phyloP scores from a whole-genome alignment of 2,888 invertebrate species.

The Anthrax anthrax region DNA sequence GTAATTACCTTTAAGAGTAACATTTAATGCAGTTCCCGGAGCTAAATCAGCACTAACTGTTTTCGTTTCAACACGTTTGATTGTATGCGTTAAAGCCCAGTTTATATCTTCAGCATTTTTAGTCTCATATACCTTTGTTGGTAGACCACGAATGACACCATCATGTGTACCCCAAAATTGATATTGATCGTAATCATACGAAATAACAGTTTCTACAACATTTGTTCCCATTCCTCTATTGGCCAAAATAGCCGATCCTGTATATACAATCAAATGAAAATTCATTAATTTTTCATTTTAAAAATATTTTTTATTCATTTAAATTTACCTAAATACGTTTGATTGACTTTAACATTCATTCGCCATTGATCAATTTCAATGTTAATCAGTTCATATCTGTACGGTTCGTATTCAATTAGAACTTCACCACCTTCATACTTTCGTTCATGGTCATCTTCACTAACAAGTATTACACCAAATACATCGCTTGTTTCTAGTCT shows the following conservation, averaged over 20 bases:
- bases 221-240: slow-evolving; percentile 43
- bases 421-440: slow-evolving; percentile 55
- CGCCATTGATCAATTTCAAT: slow-evolving; percentile 45
- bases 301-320: not conserved
- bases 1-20: slow-evolving; percentile 58
- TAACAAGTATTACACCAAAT: slow-evolving; percentile 53
- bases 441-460: slow-evolving; percentile 43
- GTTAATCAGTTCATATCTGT: slow-evolving; percentile 55
- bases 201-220: slow-evolving; percentile 56
- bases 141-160: slow-evolving; percentile 35
- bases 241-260: slow-evolving; percentile 31
- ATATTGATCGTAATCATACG: slow-evolving; percentile 53
- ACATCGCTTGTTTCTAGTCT: slow-evolving; percentile 50
- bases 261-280: slow-evolving; percentile 1
- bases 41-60: slow-evolving; percentile 49
- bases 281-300: not conserved
- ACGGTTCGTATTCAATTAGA: slow-evolving; percentile 65
- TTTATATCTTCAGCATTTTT: slow-evolving; percentile 39
- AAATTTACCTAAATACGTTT: slow-evolving; percentile 40
- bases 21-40: slow-evolving; percentile 69
- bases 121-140: slow-evolving; percentile 32
- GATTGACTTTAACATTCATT: slow-evolving; percentile 38
- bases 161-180: slow-evolving; percentile 68
- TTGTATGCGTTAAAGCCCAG: slow-evolving; percentile 51
- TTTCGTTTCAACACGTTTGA: slow-evolving; percentile 38